Conservation (phyloP, 2,113 vertebrate species). For the Arenaria interpres region DNA sequence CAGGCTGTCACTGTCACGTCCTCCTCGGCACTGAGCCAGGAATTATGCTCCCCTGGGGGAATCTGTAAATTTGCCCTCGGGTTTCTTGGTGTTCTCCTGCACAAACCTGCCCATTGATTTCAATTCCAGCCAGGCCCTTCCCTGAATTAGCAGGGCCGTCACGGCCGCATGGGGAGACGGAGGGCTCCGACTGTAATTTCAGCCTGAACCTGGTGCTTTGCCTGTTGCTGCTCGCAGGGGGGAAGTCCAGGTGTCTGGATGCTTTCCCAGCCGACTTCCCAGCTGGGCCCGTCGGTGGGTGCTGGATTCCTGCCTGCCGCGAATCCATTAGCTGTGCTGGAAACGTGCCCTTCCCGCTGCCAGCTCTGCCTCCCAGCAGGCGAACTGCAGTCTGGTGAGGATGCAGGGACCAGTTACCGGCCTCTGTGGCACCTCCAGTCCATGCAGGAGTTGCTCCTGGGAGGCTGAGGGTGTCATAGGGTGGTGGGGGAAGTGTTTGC, state of each 20-base stretch:
- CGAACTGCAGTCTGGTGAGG: accelerated
- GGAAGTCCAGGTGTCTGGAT: conserved; percentile 6
- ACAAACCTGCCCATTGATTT: neutral
- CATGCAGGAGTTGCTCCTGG: neutral
- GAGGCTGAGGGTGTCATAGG: neutral
- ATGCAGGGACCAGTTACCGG: neutral
- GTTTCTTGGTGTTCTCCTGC: neutral
- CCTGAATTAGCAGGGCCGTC: neutral
- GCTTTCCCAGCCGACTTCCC: neutral
- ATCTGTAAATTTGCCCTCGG: neutral
- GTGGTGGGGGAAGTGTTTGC: neutral
- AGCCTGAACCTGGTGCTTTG: neutral
- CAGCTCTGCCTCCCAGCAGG: neutral
- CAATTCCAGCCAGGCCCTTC: neutral
- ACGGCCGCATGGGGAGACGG: neutral
- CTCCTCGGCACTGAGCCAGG: neutral
- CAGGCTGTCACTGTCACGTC: accelerated
- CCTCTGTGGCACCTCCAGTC: neutral
- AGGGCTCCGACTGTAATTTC: neutral
- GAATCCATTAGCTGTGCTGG: neutral
- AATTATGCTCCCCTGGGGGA: accelerated
- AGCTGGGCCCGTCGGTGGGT: neutral
- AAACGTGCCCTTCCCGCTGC: neutral
- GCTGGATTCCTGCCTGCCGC: neutral
- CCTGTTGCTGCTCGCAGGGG: neutral